phyloP scores from a whole-genome alignment of 2,113 vertebrate species.

The Numida meleagris region DNA sequence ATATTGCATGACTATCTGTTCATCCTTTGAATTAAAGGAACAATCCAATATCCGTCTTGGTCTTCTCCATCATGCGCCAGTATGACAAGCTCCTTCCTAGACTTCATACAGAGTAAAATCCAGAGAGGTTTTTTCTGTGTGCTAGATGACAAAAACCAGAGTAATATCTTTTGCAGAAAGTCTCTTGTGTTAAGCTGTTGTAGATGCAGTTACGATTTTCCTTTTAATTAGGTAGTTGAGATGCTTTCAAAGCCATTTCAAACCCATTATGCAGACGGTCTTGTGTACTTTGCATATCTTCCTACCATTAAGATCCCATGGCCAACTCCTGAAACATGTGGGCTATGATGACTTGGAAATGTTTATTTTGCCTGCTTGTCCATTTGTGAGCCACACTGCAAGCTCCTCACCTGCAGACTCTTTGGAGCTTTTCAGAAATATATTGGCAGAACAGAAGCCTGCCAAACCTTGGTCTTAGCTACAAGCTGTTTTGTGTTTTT shows the following conservation, averaged over 20 bases:
- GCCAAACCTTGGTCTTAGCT: background rate
- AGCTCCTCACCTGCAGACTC: background rate
- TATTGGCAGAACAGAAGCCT: background rate
- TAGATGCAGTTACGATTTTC: background rate
- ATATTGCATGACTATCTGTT: conserved; percentile 15
- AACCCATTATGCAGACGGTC: background rate
- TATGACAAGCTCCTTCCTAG: background rate
- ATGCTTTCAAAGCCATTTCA: background rate
- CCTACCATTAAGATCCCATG: background rate
- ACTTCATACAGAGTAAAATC: conserved; percentile 3
- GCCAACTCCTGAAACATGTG: background rate
- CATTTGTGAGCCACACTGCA: background rate
- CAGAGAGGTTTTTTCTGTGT: background rate
- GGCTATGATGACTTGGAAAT: background rate
- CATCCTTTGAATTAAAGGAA: conserved; percentile 28
- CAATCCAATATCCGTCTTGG: conserved; percentile 16
- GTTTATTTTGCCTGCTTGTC: background rate
- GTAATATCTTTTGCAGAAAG: background rate
- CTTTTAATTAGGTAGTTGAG: background rate
- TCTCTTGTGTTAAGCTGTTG: background rate
- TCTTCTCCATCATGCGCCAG: background rate
- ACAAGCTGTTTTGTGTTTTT: background rate
- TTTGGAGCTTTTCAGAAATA: background rate
- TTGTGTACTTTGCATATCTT: background rate
- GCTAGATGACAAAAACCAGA: background rate